phyloP scores from a whole-genome alignment of 2,797 vertebrate genomes.

The Spinus pinus region DNA sequence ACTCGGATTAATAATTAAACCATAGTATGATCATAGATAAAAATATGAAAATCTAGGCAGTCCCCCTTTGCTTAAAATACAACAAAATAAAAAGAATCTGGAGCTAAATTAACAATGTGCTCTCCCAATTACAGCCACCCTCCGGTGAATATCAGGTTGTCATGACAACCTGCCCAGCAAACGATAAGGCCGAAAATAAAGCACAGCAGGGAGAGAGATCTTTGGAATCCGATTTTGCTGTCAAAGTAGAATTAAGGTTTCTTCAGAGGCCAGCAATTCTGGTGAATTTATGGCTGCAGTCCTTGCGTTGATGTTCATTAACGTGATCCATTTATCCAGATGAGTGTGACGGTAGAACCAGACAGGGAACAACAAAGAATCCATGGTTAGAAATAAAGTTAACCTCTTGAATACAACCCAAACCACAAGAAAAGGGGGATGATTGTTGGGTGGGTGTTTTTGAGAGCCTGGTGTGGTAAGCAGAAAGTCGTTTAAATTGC shows the following conservation, averaged over 20 bases:
- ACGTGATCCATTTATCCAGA: not conserved
- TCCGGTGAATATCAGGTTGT: slow-evolving; percentile 59
- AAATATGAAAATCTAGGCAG: slow-evolving; percentile 15
- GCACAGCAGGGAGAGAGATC: slow-evolving; percentile 35
- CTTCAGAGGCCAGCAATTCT: not conserved
- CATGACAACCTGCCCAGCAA: slow-evolving; percentile 66
- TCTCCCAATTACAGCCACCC: slow-evolving; percentile 56
- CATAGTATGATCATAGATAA: not conserved
- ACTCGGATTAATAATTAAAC: slow-evolving; percentile 42
- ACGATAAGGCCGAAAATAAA: slow-evolving; percentile 54
- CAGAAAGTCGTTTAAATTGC: not conserved
- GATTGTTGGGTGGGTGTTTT: not conserved
- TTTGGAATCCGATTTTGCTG: not conserved
- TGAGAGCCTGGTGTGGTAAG: not conserved
- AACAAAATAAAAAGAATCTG: not conserved
- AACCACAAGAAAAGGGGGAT: not conserved
- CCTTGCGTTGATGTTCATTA: not conserved
- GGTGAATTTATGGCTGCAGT: not conserved
- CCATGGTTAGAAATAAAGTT: not conserved
- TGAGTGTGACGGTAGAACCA: not conserved
- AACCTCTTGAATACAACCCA: not conserved
- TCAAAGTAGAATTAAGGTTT: slow-evolving; percentile 28
- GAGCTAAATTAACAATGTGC: slow-evolving; percentile 59
- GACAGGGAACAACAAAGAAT: not conserved
- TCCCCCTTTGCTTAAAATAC: not conserved